Conservation (phyloP, 1,140 invertebrate genomes). For the Drosophila saltans region DNA sequence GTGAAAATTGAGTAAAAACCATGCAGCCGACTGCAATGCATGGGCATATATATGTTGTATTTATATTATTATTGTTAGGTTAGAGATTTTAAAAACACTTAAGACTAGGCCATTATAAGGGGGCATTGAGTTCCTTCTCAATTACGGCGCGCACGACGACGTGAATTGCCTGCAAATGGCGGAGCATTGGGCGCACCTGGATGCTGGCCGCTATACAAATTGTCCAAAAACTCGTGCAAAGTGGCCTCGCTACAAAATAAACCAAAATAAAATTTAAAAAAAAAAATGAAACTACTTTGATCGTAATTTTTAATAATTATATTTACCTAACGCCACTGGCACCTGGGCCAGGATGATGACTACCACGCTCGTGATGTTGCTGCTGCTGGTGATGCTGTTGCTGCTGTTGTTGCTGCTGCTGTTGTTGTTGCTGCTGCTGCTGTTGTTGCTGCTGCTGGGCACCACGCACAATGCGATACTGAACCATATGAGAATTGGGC, state of each 20-base stretch:
- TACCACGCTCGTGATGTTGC: conserved; percentile 49
- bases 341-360: conserved; percentile 58
- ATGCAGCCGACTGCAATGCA: conserved; percentile 23
- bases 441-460: conserved; percentile 85
- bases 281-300: too few relatives aligned
- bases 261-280: neutral
- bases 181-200: conserved; percentile 65
- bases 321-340: conserved; percentile 60
- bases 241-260: conserved; percentile 66
- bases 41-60: conserved; percentile 30
- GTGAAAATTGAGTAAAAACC: conserved; percentile 35
- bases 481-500: conserved; percentile 95
- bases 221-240: conserved; percentile 81
- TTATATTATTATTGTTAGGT: conserved; percentile 52
- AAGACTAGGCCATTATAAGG: conserved; percentile 35
- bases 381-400: conserved; percentile 50
- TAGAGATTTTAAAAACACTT: conserved; percentile 79
- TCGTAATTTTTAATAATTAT: too few relatives aligned
- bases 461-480: conserved; percentile 95
- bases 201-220: conserved; percentile 82
- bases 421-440: conserved; percentile 67
- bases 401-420: conserved; percentile 57
- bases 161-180: conserved; percentile 58
- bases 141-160: conserved; percentile 74
- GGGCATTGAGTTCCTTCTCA: conserved; percentile 31